Evolutionary conservation across 2,797 vertebrate species (phyloP), one percentile per base, ranked within the genome.

Genomic region (Gadopsis marmoratus): DNA sequence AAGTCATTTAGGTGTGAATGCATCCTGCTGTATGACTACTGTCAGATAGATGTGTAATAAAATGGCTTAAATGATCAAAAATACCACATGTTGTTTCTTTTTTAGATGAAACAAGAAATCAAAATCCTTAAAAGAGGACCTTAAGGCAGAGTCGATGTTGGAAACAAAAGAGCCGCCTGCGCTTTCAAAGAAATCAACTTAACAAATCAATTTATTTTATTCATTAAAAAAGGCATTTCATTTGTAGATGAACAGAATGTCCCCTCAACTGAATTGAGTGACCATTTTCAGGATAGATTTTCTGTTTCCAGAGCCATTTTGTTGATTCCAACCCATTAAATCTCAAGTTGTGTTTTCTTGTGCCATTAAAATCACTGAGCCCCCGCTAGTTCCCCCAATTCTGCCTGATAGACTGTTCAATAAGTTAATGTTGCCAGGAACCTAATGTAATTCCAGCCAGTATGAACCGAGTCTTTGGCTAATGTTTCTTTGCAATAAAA

Each of bases 261-360:
- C 79, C 60, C 68, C 56, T 76, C 35, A 43, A 86, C 79, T 79
- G 74, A 88, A 86, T 66, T 59, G 62, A 82, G 81, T 48, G 84
- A 87, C 86, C 88, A 90, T 92, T 91, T 92, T 54, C 26, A 53
- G 76, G 87, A 92, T 84, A 67, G 71, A 90, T 92, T 83, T 86
- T 80, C 87, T 89, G 86, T 87, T 89, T 86, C 72, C 66, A 58
- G 66, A 81, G 81, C 75, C 75, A 81, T 90, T 91, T 89, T 89
- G 81, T 87, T 91, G 77, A 90, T 86, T 89, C 84, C 56, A 83
- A 81, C 67, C 89, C 74, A 89, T 92, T 93, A 92, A 91, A 92
- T 92, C 91, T 88, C 84, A 78, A 84, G 74, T 88, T 86, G 84
- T 86, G 76, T 89, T 89, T 87, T 74, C 77, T 45, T 7, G 35